Evolutionary conservation across 2,888 invertebrate species (phyloP).

Genomic region (Dryocosmus kuriphilus): DNA sequence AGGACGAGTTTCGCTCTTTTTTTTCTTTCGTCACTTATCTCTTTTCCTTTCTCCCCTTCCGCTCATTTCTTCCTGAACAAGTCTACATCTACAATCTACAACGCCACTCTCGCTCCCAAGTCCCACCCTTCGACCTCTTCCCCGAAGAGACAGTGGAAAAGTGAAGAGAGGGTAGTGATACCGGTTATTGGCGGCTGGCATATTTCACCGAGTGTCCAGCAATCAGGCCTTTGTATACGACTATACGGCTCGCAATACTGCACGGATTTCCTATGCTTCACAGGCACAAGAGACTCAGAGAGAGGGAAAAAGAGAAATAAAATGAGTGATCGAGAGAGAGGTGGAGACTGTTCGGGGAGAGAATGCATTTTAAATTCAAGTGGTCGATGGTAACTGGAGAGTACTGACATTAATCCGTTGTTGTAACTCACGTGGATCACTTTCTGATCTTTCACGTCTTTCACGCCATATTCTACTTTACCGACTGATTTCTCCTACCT

Average conservation of each 20-base stretch:
- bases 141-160: conserved; percentile 56
- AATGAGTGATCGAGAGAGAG: conserved; percentile 10
- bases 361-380: conserved; percentile 24
- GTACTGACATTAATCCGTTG: conserved; percentile 24
- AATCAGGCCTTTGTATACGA: conserved; percentile 64
- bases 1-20: conserved; percentile 13
- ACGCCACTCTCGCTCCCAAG: conserved; percentile 38
- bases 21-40: conserved; percentile 18
- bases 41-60: conserved; percentile 42
- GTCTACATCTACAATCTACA: conserved; percentile 27
- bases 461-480: conserved; percentile 27
- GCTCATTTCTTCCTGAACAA: conserved; percentile 20
- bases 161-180: conserved; percentile 66
- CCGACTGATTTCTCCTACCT: conserved; percentile 32
- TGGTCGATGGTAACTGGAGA: conserved; percentile 7
- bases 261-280: conserved; percentile 31
- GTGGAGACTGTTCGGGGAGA: conserved; percentile 46
- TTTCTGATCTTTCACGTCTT: conserved; percentile 39
- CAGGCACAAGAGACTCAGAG: conserved; percentile 24
- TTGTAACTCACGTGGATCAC: conserved; percentile 28
- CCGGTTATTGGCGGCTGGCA: conserved; percentile 74
- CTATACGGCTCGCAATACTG: conserved; percentile 40
- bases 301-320: conserved; percentile 1
- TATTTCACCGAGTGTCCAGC: conserved; percentile 70
- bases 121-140: conserved; percentile 41